Evolutionary conservation across 2,113 vertebrate species (phyloP).

Genomic region (Sciurus niger): DNA sequence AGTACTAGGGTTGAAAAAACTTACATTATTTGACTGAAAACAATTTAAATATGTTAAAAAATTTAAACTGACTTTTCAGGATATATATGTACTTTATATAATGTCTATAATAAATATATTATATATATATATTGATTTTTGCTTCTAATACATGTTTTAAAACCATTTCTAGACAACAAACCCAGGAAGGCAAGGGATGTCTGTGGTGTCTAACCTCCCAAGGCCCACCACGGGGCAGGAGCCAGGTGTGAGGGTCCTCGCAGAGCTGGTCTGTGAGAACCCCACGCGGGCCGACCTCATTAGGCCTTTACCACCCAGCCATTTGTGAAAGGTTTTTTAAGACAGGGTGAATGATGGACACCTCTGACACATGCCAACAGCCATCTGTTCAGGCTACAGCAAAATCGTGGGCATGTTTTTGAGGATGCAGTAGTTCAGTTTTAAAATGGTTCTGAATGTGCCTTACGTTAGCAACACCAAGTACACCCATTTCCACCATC

Average conservation of each 20-base stretch:
- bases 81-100: not conserved
- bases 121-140: not conserved
- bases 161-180: not conserved
- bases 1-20: not conserved
- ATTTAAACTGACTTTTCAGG: not conserved
- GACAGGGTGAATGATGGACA: rapidly evolving
- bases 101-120: not conserved
- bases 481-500: not conserved
- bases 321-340: not conserved
- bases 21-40: not conserved
- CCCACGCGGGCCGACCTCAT: rapidly evolving
- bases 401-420: not conserved
- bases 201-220: rapidly evolving
- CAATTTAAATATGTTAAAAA: not conserved
- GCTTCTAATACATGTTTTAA: not conserved
- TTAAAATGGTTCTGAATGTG: not conserved
- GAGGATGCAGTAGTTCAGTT: not conserved
- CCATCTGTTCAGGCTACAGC: not conserved
- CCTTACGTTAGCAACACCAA: not conserved
- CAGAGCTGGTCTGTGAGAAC: rapidly evolving
- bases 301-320: not conserved
- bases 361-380: rapidly evolving
- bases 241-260: rapidly evolving
- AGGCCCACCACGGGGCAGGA: not conserved
- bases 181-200: not conserved